phyloP scores from a whole-genome alignment of 2,113 vertebrate species.

The Leucosticte australis region DNA sequence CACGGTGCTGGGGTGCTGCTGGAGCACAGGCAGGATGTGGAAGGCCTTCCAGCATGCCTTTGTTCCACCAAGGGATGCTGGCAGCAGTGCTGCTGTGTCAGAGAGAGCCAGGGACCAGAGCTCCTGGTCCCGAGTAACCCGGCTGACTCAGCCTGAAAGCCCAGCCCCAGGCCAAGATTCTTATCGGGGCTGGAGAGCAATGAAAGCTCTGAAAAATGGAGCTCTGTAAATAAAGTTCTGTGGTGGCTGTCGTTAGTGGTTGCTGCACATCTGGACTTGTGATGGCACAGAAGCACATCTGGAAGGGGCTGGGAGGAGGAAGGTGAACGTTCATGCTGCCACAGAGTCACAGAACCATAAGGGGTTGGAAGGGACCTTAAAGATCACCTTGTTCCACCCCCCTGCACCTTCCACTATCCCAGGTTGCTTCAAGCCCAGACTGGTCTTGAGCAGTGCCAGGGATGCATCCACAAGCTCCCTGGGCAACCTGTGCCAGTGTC shows the following conservation, averaged over 20 bases:
- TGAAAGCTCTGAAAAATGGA: background rate
- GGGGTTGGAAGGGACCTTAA: background rate
- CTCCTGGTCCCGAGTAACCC: background rate
- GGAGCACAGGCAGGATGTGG: background rate
- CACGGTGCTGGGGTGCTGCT: rapidly evolving
- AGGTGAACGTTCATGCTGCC: background rate
- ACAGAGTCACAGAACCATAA: background rate
- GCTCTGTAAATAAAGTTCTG: background rate
- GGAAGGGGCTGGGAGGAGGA: background rate
- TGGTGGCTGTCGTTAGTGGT: background rate
- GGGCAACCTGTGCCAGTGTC: background rate
- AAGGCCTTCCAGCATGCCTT: background rate
- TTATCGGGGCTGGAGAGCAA: background rate
- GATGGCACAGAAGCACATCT: background rate
- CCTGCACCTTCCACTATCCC: background rate
- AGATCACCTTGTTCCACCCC: background rate
- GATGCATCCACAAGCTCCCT: background rate
- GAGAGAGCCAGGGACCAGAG: background rate
- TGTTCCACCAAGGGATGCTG: background rate
- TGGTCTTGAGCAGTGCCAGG: background rate
- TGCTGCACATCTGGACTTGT: background rate
- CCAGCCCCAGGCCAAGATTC: background rate
- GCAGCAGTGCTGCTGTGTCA: background rate
- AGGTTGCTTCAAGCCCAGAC: background rate
- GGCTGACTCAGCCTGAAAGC: background rate